phyloP scores from a whole-genome alignment of 2,113 vertebrate genomes.

The Garra rufa region DNA sequence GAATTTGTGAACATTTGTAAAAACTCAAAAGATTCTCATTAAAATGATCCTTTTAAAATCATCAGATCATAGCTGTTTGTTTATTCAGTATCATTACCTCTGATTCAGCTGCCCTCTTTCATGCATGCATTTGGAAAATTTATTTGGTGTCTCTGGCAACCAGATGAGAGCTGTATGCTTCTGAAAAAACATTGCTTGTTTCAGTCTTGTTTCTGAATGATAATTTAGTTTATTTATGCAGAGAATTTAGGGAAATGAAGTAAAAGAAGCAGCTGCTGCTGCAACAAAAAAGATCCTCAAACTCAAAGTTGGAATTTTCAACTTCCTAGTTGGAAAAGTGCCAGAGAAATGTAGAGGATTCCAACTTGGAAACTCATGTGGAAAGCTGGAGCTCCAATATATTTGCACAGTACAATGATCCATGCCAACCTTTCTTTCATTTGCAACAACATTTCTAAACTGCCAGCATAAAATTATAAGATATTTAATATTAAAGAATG shows the following conservation, averaged over 20 bases:
- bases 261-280: background rate
- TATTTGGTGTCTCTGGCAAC: background rate
- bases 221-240: background rate
- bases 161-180: background rate
- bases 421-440: background rate
- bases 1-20: too few relatives aligned
- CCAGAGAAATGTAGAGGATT: background rate
- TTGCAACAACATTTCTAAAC: background rate
- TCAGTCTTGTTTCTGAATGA: background rate
- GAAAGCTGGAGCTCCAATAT: background rate
- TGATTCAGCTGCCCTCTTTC: background rate
- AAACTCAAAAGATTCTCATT: background rate
- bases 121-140: background rate
- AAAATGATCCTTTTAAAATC: background rate
- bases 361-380: background rate
- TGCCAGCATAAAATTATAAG: background rate
- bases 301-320: background rate
- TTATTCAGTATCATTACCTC: background rate
- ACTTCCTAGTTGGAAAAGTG: background rate
- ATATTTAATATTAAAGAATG: background rate
- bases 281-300: background rate
- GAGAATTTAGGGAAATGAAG: background rate
- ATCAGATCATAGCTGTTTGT: background rate
- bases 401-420: background rate
- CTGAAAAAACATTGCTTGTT: background rate